A percentile compares a stretch with the other conserved stretches of the same genome.
Evolutionary conservation across 2,113 vertebrate species (phyloP).

Genomic region (Hiodon tergisus): DNA sequence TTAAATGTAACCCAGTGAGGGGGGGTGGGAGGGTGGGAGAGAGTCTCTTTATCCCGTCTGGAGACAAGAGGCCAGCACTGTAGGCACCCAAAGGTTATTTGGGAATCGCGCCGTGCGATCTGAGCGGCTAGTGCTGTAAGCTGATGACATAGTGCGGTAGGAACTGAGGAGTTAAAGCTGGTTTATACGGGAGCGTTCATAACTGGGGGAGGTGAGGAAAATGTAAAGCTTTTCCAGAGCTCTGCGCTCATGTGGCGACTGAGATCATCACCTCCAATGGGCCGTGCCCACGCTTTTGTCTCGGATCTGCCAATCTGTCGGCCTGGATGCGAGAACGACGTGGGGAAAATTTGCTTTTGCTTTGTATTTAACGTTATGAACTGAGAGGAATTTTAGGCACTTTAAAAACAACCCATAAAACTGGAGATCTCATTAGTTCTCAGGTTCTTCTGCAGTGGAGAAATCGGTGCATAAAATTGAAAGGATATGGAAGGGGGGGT

Average conservation of each 20-base stretch:
- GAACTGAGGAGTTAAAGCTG: constrained; percentile 1
- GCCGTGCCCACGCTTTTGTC: constrained; percentile 26
- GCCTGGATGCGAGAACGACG: background rate
- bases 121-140: no score
- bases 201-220: constrained; percentile 20
- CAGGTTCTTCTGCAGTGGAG: constrained; percentile 25
- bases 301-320: constrained; percentile 20
- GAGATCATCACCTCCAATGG: constrained; percentile 37
- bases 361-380: constrained; percentile 38
- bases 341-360: constrained; percentile 24
- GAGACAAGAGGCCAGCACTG: no score
- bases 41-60: no score
- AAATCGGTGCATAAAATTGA: constrained; percentile 14
- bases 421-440: constrained; percentile 42
- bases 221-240: constrained; percentile 36
- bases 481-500: constrained; percentile 13
- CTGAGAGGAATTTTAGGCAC: constrained; percentile 38
- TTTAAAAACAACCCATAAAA: constrained; percentile 34
- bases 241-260: constrained; percentile 28
- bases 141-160: constrained; percentile 21
- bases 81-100: no score
- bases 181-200: background rate
- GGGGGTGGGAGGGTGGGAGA: no score
- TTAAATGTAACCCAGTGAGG: no score
- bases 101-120: no score